Percentiles rank a stretch among this genome's conserved stretches.
Evolutionary conservation across 2,888 invertebrate genomes (phyloP).

Genomic region (Neelides folsomi): DNA sequence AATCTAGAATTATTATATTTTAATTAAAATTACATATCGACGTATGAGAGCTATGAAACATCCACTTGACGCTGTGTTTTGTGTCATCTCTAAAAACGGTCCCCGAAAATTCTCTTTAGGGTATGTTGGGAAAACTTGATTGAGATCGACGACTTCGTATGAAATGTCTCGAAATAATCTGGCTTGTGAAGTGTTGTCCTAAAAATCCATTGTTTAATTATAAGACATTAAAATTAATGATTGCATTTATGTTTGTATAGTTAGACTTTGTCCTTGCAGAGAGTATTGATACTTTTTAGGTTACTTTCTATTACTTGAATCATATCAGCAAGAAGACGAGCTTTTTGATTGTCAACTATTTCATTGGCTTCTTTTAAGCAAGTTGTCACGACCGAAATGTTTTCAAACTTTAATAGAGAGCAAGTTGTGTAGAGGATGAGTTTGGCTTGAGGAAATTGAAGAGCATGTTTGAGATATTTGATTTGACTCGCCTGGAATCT

Average conservation of each 20-base stretch:
- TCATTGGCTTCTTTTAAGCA: constrained; percentile 11
- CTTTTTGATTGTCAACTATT: constrained; percentile 6
- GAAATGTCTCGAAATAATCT: constrained; percentile 9
- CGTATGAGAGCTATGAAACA: constrained; percentile 22
- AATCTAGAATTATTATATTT: no score
- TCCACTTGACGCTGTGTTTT: constrained; percentile 22
- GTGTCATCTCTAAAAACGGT: constrained; percentile 17
- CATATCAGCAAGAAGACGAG: constrained; percentile 6
- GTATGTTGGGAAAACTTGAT: constrained; percentile 17
- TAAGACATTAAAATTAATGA: no score
- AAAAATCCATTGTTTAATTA: no score
- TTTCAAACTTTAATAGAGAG: constrained; percentile 20
- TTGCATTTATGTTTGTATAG: no score
- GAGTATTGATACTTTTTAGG: constrained; percentile 11
- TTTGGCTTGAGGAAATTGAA: constrained; percentile 19
- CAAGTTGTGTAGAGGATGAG: constrained; percentile 28
- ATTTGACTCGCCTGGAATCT: constrained; percentile 8
- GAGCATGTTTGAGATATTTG: constrained; percentile 18
- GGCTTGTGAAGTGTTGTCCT: background rate
- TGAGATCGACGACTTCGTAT: constrained; percentile 14
- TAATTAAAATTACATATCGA: constrained; percentile 6
- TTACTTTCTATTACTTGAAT: constrained; percentile 1
- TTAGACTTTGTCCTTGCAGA: no score
- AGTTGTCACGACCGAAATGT: constrained; percentile 17
- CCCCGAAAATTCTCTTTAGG: constrained; percentile 13